These are phyloP conservation scores for Mnemiopsis leidyi DNA, from an alignment of 37 sponge, comb jelly and placozoan genomes.

Conservation along the genomic window DNA sequence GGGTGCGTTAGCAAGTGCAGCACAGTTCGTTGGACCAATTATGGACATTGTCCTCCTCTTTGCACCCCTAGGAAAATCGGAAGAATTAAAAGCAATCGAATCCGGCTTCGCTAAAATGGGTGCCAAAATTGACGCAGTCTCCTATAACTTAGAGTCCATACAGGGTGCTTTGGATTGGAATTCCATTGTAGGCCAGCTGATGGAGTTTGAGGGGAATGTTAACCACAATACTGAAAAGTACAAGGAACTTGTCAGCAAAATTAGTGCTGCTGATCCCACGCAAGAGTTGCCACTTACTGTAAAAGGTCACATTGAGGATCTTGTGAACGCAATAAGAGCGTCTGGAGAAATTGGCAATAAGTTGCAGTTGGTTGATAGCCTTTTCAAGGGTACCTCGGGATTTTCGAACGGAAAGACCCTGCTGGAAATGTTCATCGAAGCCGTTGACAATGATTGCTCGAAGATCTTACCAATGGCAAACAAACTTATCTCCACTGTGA, in stretches of 20 bases:
- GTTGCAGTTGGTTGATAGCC: background rate
- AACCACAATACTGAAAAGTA: background rate
- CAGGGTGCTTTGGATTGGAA: background rate
- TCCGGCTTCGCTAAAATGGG: background rate
- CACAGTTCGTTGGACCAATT: conserved; percentile 1
- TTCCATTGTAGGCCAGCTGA: background rate
- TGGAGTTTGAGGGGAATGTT: background rate
- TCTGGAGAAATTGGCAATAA: background rate
- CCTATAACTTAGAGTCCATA: background rate
- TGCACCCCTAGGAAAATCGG: background rate
- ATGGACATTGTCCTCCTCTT: background rate
- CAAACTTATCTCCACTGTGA: background rate
- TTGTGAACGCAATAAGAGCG: background rate
- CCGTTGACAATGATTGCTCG: background rate
- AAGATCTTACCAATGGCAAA: background rate
- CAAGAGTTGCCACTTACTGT: background rate
- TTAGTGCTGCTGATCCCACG: background rate
- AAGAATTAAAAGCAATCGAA: conserved; percentile 24
- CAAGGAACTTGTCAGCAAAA: background rate
- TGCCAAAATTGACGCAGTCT: background rate
- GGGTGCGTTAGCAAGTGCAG: background rate
- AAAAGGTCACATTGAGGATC: background rate
- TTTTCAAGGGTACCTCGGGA: background rate
- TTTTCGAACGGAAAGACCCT: background rate
- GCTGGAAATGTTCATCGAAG: background rate